phyloP scores from a whole-genome alignment of 1,140 invertebrate species.

The Brachionus koreanus region DNA sequence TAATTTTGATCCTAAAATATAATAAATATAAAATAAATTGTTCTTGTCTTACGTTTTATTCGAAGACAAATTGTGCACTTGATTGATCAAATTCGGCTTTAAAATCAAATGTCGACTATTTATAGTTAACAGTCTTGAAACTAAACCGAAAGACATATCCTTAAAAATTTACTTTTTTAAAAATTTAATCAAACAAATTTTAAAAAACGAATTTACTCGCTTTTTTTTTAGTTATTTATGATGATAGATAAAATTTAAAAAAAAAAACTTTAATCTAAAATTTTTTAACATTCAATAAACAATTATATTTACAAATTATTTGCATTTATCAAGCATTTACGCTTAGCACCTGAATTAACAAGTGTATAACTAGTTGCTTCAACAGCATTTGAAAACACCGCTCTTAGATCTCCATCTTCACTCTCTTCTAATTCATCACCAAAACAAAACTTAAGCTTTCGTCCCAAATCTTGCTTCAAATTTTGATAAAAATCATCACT shows the following conservation, averaged over 20 bases:
- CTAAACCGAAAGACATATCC: neutral
- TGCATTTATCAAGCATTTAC: neutral
- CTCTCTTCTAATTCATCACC: neutral
- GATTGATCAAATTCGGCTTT: neutral
- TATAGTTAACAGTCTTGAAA: neutral
- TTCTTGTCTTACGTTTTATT: neutral
- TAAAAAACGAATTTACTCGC: neutral
- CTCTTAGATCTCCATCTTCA: neutral
- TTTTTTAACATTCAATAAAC: neutral
- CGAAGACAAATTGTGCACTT: neutral
- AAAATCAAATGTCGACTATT: neutral
- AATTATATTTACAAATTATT: slow-evolving; percentile 27
- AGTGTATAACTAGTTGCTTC: neutral
- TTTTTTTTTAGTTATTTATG: neutral
- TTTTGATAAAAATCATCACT: slow-evolving; percentile 30
- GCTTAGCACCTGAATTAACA: neutral
- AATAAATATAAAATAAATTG: too few relatives aligned
- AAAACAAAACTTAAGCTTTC: neutral
- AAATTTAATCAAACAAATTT: neutral
- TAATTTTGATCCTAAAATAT: neutral
- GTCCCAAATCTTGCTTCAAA: neutral
- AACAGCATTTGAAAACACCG: neutral
- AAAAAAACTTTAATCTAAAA: neutral
- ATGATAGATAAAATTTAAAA: neutral
- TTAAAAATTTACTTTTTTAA: neutral